Evolutionary conservation across 2,113 vertebrate genomes (phyloP).

Genomic region (Paradoxurus hermaphroditus): DNA sequence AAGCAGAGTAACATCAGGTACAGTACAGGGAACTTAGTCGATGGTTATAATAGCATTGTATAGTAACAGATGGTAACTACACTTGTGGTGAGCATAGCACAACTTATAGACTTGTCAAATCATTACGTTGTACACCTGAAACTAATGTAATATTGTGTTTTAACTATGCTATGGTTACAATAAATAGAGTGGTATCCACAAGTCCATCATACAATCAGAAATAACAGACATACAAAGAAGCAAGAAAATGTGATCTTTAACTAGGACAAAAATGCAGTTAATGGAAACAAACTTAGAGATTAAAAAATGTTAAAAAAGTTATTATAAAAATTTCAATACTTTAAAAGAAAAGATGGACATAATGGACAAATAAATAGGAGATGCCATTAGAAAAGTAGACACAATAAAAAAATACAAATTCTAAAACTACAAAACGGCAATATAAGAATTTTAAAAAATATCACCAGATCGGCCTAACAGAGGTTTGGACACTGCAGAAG

Average conservation of each 20-base stretch:
- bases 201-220: background rate
- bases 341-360: background rate
- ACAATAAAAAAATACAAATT: background rate
- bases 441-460: background rate
- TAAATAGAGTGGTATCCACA: background rate
- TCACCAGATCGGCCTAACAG: background rate
- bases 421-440: background rate
- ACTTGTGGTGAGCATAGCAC: background rate
- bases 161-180: background rate
- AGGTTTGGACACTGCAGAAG: background rate
- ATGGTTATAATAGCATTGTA: background rate
- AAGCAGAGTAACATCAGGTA: background rate
- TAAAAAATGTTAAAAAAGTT: background rate
- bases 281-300: background rate
- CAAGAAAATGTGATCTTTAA: background rate
- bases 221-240: background rate
- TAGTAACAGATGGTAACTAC: background rate
- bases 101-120: background rate
- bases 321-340: background rate
- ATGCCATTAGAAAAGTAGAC: background rate
- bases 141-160: background rate
- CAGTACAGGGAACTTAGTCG: background rate
- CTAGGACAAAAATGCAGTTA: background rate
- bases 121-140: background rate
- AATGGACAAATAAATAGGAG: background rate